phyloP scores from a whole-genome alignment of 2,888 invertebrate species.

The Tridacna crocea region DNA sequence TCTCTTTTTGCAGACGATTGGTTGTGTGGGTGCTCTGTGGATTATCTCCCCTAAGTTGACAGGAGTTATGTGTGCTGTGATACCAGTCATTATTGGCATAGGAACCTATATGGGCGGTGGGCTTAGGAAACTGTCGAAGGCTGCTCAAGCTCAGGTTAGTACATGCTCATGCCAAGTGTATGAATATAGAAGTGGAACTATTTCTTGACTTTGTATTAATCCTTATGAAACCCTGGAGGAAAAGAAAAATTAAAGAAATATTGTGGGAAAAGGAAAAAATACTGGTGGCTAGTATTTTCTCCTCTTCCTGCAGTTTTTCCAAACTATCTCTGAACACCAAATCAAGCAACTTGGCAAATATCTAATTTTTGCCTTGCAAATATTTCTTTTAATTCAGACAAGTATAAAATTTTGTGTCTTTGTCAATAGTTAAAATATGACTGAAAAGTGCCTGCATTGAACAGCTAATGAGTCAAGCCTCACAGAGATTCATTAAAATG shows the following conservation, averaged over 20 bases:
- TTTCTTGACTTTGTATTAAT: neutral
- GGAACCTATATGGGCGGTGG: conserved; percentile 93
- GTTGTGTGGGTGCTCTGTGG: conserved; percentile 88
- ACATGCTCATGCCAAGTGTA: too few species aligned
- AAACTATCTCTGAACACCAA: too few species aligned
- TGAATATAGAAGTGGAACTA: too few species aligned
- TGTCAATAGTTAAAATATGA: too few species aligned
- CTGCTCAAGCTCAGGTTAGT: conserved; percentile 92
- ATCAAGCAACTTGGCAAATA: too few species aligned
- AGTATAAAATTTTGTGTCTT: too few species aligned
- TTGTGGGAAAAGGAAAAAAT: neutral
- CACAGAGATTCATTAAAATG: too few species aligned
- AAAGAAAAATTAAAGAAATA: neutral
- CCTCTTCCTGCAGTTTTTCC: neutral
- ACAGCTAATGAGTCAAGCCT: too few species aligned
- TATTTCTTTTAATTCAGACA: too few species aligned
- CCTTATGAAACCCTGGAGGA: neutral
- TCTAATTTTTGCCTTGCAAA: too few species aligned
- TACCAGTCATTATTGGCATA: conserved; percentile 93
- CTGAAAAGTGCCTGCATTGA: too few species aligned
- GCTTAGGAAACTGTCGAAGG: conserved; percentile 90
- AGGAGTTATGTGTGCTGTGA: conserved; percentile 91
- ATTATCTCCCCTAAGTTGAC: conserved; percentile 96
- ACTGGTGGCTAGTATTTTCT: neutral
- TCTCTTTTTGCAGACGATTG: conserved; percentile 75